phyloP scores from a whole-genome alignment of 23 tunicate genomes.

The Phallusia fumigata region DNA sequence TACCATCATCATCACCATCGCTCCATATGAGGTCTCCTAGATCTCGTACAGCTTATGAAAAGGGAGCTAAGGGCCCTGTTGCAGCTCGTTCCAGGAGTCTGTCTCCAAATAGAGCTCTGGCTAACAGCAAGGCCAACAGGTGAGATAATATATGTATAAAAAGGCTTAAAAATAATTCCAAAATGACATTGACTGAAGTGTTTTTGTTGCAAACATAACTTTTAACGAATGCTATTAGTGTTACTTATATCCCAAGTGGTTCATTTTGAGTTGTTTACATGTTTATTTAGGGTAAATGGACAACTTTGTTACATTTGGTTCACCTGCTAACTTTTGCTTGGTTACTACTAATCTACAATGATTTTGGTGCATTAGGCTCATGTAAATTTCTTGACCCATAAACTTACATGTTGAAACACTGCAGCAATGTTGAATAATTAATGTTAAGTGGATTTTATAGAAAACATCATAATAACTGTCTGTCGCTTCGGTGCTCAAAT shows the following conservation, averaged over 20 bases:
- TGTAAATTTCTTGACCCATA: not conserved
- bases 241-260: too few species aligned
- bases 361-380: too few species aligned
- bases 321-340: too few species aligned
- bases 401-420: not conserved
- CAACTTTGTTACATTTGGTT: too few species aligned
- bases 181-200: not conserved
- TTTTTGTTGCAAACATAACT: too few species aligned
- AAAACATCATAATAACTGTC: not conserved
- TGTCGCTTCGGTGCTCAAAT: not conserved
- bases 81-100: conserved; percentile 62
- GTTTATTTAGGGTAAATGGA: too few species aligned
- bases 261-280: too few species aligned
- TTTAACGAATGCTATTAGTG: too few species aligned
- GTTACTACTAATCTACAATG: too few species aligned
- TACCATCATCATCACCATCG: conserved; percentile 22
- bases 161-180: not conserved
- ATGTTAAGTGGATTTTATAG: not conserved
- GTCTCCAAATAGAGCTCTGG: conserved; percentile 69
- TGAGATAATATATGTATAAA: not conserved
- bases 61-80: conserved; percentile 27
- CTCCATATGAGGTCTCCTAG: conserved; percentile 52
- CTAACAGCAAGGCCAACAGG: conserved; percentile 44
- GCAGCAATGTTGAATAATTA: conserved; percentile 3
- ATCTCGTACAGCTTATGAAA: conserved; percentile 35